These are phyloP conservation scores for Coregonus ussuriensis DNA, from an alignment of 2,797 vertebrate species.

Conservation along the genomic window DNA sequence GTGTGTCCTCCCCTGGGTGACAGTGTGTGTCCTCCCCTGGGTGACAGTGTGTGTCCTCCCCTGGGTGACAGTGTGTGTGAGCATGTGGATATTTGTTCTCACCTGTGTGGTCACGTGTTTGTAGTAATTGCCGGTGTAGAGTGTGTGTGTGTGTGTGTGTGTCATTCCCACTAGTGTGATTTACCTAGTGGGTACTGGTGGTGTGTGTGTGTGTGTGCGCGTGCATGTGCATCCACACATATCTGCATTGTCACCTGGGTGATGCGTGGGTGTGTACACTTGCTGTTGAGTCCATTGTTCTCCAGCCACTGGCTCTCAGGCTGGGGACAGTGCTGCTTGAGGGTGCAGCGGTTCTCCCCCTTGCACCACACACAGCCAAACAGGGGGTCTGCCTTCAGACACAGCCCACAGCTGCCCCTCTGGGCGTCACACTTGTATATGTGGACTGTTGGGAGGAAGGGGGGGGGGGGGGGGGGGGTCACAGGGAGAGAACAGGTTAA, in stretches of 20 bases:
- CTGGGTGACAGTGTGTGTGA: no score
- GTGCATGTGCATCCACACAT: neutral
- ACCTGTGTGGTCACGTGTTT: neutral
- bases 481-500: constrained; percentile 8
- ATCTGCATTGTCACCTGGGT: constrained; percentile 81
- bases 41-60: neutral
- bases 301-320: constrained; percentile 92
- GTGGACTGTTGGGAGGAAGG: constrained; percentile 80
- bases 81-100: neutral
- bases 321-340: constrained; percentile 91
- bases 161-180: no score
- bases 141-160: constrained; percentile 15
- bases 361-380: constrained; percentile 97
- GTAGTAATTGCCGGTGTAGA: no score
- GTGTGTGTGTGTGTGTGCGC: neutral
- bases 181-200: neutral
- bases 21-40: neutral
- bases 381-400: constrained; percentile 92
- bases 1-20: neutral
- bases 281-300: constrained; percentile 88
- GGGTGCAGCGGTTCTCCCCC: constrained; percentile 87
- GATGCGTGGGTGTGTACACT: constrained; percentile 94
- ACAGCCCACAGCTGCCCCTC: constrained; percentile 93
- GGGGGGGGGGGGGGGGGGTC: no score
- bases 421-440: constrained; percentile 96